A percentile compares a stretch with the other conserved stretches of the same genome.
Conservation (phyloP, 2,113 vertebrate genomes). For the Sardina pilchardus region DNA sequence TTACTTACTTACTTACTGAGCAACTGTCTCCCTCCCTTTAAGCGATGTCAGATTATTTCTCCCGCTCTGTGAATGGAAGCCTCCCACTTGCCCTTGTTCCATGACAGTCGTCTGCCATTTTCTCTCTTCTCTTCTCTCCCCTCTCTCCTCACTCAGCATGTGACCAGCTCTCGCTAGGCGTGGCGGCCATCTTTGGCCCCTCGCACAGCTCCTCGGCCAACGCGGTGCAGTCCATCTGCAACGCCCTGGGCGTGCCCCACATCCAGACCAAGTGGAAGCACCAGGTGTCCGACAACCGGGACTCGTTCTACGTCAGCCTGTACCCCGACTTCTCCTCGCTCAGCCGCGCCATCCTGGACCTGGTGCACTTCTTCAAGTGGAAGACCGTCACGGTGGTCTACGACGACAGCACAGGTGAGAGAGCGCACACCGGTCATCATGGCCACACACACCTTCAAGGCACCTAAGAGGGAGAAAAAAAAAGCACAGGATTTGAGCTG, state of each 20-base stretch:
- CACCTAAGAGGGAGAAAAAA: not conserved
- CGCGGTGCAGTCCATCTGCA: slow-evolving; percentile 98
- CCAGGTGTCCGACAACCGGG: slow-evolving; percentile 97
- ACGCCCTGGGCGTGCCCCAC: slow-evolving; percentile 94
- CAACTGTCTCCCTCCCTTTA: not conserved
- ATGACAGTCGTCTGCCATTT: not conserved
- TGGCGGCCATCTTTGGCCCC: slow-evolving; percentile 97
- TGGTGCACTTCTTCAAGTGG: slow-evolving; percentile 99
- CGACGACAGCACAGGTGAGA: slow-evolving; percentile 98
- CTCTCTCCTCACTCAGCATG: slow-evolving; percentile 82
- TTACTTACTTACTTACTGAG: slow-evolving; percentile 13
- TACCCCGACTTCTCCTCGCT: slow-evolving; percentile 98
- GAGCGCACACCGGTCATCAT: no score
- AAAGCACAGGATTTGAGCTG: no score
- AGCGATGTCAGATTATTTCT: not conserved
- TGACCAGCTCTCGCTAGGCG: slow-evolving; percentile 98
- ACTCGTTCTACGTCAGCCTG: slow-evolving; percentile 96
- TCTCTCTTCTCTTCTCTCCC: slow-evolving; percentile 31
- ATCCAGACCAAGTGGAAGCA: slow-evolving; percentile 99
- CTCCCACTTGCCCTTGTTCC: not conserved
- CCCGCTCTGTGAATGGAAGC: not conserved
- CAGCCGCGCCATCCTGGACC: slow-evolving; percentile 94
- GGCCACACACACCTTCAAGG: not conserved
- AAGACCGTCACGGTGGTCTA: slow-evolving; percentile 98
- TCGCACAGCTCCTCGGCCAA: slow-evolving; percentile 99